These are phyloP conservation scores for Bombus fervidus DNA, from an alignment of 1,140 invertebrate species.

Conservation along the genomic window DNA sequence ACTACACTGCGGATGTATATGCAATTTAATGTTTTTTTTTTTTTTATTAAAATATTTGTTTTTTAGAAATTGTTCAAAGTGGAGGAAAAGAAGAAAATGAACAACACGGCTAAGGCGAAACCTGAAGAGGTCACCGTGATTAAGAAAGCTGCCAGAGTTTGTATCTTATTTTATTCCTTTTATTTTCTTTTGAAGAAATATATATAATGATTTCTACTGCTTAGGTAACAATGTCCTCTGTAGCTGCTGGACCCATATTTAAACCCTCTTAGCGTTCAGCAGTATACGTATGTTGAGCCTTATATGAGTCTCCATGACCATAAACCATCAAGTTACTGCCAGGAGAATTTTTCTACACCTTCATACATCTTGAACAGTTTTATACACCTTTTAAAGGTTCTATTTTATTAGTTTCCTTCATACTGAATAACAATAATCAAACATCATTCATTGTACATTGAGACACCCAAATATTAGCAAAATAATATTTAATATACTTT, in stretches of 20 bases:
- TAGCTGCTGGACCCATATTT: constrained; percentile 10
- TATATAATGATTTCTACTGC: background rate
- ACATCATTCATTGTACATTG: background rate
- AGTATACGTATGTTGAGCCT: background rate
- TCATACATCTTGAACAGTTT: background rate
- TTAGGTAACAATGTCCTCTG: constrained; percentile 38
- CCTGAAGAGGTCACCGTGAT: constrained; percentile 47
- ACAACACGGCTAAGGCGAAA: background rate
- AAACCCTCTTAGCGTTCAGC: background rate
- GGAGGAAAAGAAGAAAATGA: constrained; percentile 18
- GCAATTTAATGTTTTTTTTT: background rate
- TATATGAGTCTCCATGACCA: background rate
- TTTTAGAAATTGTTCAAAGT: constrained; percentile 47
- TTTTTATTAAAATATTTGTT: background rate
- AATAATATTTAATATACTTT: background rate
- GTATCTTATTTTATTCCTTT: constrained; percentile 6
- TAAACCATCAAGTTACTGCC: background rate
- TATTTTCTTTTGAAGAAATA: background rate
- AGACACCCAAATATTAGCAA: background rate
- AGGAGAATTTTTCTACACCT: background rate
- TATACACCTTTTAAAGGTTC: background rate
- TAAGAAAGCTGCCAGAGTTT: constrained; percentile 47
- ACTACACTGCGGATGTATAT: too few relatives aligned
- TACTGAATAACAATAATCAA: background rate
- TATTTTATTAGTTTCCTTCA: background rate